Base-by-base conservation (phyloP, 2,797 vertebrate species). In the Hephaestus fuliginosus region DNA sequence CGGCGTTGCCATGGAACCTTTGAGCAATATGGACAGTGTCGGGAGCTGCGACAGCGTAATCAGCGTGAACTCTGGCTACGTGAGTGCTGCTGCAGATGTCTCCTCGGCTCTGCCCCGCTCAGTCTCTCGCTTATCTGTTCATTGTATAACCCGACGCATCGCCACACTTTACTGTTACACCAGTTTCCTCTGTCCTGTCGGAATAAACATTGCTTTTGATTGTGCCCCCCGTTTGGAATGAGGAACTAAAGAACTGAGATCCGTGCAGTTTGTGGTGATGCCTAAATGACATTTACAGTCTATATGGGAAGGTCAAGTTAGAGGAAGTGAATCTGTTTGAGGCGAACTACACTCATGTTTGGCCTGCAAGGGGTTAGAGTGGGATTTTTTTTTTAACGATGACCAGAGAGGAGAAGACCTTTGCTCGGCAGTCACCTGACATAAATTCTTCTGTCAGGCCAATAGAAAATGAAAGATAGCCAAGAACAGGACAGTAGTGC, bases 21-120 rank as follows among this genome's bases (percentile, higher is more conserved):
- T 87, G 86, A 93, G 89, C 85, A 91, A 91, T 53, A 92, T 95
- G 89, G 93, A 95, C 89, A 96, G 92, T 75, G 74, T 94, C 48
- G 93, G 96, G 86, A 98, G 97, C 96, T 95, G 91, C 2, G 96
- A 98, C 95, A 97, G 96, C 80, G 95, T 97, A 90, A 95, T 94
- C 94, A 98, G 97, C 94, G 74, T 84, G 2, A 92, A 95, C 89
- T 97, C 98, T 86, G 93, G 85, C 86, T 93, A 52, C 70, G 96
- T 96, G 87, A 95, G 95, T 96, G 81, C 51, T 49, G 22, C 76
- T 51, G 39, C 39, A 49, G 15, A 62, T 33, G 5, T 51, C 41
- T 30, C 53, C 51, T 81, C 25, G 25, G 46, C 36, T 75, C 51
- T 61, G 33, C 36, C 14, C 67, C 28, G 20, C 18, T 67, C 65